phyloP scores from a whole-genome alignment of 2,888 invertebrate genomes.

The Pterostichus niger region DNA sequence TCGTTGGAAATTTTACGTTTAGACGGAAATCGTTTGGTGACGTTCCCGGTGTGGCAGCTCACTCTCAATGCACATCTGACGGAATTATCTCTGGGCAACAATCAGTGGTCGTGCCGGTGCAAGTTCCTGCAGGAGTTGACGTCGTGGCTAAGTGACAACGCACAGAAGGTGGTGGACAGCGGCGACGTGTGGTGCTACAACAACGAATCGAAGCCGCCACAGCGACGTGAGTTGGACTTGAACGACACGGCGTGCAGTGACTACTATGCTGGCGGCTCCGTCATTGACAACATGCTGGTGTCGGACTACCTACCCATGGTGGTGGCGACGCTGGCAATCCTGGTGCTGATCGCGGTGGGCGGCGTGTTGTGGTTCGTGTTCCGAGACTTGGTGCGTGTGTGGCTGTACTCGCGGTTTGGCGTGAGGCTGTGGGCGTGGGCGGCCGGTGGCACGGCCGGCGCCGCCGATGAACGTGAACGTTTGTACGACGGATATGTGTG shows the following conservation, averaged over 20 bases:
- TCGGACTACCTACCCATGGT: conserved; percentile 92
- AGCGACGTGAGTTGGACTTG: conserved; percentile 89
- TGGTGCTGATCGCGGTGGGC: conserved; percentile 87
- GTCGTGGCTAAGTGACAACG: conserved; percentile 89
- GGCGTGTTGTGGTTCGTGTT: conserved; percentile 90
- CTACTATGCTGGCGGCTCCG: conserved; percentile 90
- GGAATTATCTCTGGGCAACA: conserved; percentile 89
- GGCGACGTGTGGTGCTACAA: conserved; percentile 91
- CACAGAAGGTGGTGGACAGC: conserved; percentile 88
- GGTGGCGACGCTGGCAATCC: conserved; percentile 88
- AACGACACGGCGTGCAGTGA: conserved; percentile 93
- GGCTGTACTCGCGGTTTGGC: conserved; percentile 93
- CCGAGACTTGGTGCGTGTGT: conserved; percentile 91
- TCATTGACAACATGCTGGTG: conserved; percentile 89
- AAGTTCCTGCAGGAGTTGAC: conserved; percentile 92
- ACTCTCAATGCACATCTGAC: conserved; percentile 84
- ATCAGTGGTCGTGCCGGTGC: conserved; percentile 95
- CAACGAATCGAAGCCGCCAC: conserved; percentile 85
- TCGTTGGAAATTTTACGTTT: conserved; percentile 89
- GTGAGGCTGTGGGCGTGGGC: conserved; percentile 88
- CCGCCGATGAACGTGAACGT: conserved; percentile 89
- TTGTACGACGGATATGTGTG: conserved; percentile 95
- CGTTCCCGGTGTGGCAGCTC: conserved; percentile 89
- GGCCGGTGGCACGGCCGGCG: conserved; percentile 80
- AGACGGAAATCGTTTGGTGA: conserved; percentile 90